Evolutionary conservation across 2,888 invertebrate species (phyloP).

Genomic region (Cheilosia pagana): DNA sequence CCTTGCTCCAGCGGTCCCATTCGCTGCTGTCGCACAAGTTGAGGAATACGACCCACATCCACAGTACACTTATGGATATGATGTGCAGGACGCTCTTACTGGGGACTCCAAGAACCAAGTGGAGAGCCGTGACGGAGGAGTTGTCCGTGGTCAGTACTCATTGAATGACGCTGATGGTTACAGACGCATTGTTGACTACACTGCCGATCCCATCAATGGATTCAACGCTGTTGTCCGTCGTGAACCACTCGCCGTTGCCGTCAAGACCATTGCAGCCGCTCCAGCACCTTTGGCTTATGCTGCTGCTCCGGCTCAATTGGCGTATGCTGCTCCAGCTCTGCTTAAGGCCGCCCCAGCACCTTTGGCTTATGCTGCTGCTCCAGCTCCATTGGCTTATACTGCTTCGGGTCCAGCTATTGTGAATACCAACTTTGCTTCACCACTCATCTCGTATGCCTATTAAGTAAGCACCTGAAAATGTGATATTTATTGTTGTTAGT

Average conservation of each 20-base stretch:
- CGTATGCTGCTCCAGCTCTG: slow-evolving; percentile 65
- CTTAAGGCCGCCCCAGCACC: slow-evolving; percentile 50
- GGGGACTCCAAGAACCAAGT: slow-evolving; percentile 67
- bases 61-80: slow-evolving; percentile 63
- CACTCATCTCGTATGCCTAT: slow-evolving; percentile 81
- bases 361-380: slow-evolving; percentile 78
- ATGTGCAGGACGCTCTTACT: slow-evolving; percentile 59
- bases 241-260: slow-evolving; percentile 58
- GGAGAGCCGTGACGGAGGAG: slow-evolving; percentile 58
- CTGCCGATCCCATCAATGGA: slow-evolving; percentile 66
- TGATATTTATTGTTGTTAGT: too few relatives aligned
- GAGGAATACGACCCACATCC: slow-evolving; percentile 59
- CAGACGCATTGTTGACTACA: slow-evolving; percentile 66
- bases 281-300: slow-evolving; percentile 47
- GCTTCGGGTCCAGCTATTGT: slow-evolving; percentile 79
- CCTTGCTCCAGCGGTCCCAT: slow-evolving; percentile 75
- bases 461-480: slow-evolving; percentile 64
- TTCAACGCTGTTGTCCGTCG: slow-evolving; percentile 69
- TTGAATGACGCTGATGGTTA: slow-evolving; percentile 69
- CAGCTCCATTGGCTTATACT: too few relatives aligned
- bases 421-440: slow-evolving; percentile 81
- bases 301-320: slow-evolving; percentile 77
- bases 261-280: slow-evolving; percentile 76
- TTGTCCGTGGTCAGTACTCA: slow-evolving; percentile 66
- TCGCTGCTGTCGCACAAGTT: slow-evolving; percentile 58